Evolutionary conservation across 2,888 invertebrate species (phyloP), one percentile per base, ranked within the genome.

Genomic region (Muscina levida): DNA sequence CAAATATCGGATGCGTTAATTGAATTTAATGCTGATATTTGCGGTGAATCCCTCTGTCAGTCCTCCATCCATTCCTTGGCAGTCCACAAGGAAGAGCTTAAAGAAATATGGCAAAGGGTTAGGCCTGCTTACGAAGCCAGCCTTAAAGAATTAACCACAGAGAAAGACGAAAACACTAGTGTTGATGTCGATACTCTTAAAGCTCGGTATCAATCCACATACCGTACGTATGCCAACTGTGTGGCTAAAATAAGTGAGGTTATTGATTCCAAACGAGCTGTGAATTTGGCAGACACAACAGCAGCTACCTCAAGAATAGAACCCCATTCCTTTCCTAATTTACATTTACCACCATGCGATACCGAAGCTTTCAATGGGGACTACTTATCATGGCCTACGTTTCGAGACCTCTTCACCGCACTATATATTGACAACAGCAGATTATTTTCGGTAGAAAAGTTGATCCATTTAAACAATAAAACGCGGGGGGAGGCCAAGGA

Each of bases 401-500:
- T 51, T 51, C 6, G 5, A 19, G 51, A 51, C 19, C 15, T 51
- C 3, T 51, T 51, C 10, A 51, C 15, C 5, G 51, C 51, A 6
- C 3, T 51, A 2, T 17, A 51, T 51, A 2, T 51, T 1, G 10
- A 51, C 19, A 51, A 51, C 19, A 4, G 17, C 3, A 15, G 17
- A 8, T 10, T 51, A 2, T 51, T 17, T 13, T 17, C 51, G 11
- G 51, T 51, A 2, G 51, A 51, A 44, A 4, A n/a, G n/a, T 8
- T 8, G 6, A 5, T 39, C 10, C 39, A 5, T 5, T 39, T 5
- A 39, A 5, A 39, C 10, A 39, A n/a, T n/a, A 13, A 44, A 44
- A 44, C 11, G 4, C 4, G 46, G 15, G 67, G 31, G 1, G 67
- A 67, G 26, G 67, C 39, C 13, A 37, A 13, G 6, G 68, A 68